These are phyloP conservation scores for Microctonus aethiopoides DNA, from an alignment of 2,888 invertebrate species.

Conservation along the genomic window DNA sequence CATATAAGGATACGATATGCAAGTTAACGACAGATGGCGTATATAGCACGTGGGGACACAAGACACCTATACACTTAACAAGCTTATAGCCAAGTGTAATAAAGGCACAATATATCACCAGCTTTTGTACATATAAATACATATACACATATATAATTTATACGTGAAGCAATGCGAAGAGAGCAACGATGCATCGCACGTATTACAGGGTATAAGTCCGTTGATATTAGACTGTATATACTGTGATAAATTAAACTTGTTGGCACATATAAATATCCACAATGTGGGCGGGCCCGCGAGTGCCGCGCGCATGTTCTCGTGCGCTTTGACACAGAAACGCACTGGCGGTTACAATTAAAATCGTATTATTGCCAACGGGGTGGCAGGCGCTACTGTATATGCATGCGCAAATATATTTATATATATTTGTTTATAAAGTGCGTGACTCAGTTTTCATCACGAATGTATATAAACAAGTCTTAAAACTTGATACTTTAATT, in stretches of 20 bases:
- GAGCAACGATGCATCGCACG: slow-evolving; percentile 18
- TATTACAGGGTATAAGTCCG: slow-evolving; percentile 39
- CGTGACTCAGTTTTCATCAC: slow-evolving; percentile 20
- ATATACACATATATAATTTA: too few relatives aligned
- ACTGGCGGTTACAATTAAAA: slow-evolving; percentile 44
- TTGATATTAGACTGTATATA: slow-evolving; percentile 52
- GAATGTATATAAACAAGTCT: slow-evolving; percentile 18
- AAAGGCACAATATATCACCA: slow-evolving; percentile 39
- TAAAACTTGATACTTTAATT: slow-evolving; percentile 25
- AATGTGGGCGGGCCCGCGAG: slow-evolving; percentile 52
- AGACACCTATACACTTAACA: not conserved
- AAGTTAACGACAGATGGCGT: slow-evolving; percentile 13
- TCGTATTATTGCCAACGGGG: slow-evolving; percentile 38
- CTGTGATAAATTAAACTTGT: slow-evolving; percentile 54
- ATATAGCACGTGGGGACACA: not conserved
- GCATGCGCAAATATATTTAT: not conserved
- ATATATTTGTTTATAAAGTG: slow-evolving; percentile 20
- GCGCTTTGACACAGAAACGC: slow-evolving; percentile 46
- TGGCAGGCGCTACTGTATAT: not conserved
- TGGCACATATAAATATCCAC: slow-evolving; percentile 47
- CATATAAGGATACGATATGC: not conserved
- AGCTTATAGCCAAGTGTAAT: slow-evolving; percentile 37
- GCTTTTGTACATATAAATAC: too few relatives aligned
- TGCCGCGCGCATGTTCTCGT: slow-evolving; percentile 29
- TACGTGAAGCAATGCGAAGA: slow-evolving; percentile 19